These are phyloP conservation scores for Gryon sp. DNA, from an alignment of 1,140 invertebrate species.

Conservation along the genomic window DNA sequence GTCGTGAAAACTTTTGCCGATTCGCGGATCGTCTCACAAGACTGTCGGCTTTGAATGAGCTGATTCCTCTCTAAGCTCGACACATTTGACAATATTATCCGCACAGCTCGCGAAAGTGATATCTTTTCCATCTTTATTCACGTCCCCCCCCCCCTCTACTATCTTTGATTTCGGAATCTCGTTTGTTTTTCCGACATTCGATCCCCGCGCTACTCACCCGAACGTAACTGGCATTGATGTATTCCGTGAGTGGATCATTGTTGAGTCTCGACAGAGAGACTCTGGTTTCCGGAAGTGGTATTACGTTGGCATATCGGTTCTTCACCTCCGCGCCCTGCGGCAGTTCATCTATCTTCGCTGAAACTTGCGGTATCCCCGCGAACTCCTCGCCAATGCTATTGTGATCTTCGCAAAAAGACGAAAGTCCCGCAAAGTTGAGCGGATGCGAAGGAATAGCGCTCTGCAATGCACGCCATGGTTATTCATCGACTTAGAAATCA, in stretches of 20 bases:
- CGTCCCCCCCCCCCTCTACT: no score
- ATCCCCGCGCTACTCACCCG: conserved; percentile 81
- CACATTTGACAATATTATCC: background rate
- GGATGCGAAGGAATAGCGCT: conserved; percentile 84
- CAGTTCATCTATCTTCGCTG: conserved; percentile 88
- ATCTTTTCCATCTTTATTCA: no score
- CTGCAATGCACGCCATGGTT: conserved; percentile 76
- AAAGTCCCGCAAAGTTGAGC: conserved; percentile 86
- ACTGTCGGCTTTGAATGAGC: no score
- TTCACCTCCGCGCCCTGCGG: conserved; percentile 92
- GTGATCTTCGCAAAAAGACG: conserved; percentile 86
- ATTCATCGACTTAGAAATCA: conserved; percentile 43
- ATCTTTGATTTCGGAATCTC: background rate
- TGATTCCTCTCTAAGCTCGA: no score
- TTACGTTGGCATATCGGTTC: conserved; percentile 96
- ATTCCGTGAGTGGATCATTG: conserved; percentile 88
- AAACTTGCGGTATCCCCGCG: conserved; percentile 86
- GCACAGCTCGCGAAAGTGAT: conserved; percentile 3
- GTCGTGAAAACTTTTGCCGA: no score
- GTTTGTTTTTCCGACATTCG: conserved; percentile 28
- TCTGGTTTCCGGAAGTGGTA: conserved; percentile 93
- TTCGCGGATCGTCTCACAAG: no score
- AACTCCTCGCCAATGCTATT: conserved; percentile 89
- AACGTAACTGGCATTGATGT: conserved; percentile 95
- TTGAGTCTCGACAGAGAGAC: conserved; percentile 85